Base-by-base conservation (phyloP, 2,888 invertebrate species). In the Macrosoma leucophasiata region DNA sequence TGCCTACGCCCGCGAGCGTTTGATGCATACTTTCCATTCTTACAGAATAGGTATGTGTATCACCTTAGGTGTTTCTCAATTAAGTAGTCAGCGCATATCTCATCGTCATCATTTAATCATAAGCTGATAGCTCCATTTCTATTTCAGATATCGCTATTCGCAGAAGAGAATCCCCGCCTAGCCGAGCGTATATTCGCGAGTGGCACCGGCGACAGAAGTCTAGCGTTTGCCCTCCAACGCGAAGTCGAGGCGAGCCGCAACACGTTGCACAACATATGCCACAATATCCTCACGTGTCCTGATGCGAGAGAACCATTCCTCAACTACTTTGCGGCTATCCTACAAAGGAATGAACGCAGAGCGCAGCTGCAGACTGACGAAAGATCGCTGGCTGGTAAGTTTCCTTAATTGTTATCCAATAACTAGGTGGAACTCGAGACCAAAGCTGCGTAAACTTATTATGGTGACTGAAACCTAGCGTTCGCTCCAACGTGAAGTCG, bases 351-450 rank as follows among this genome's bases (percentile, higher is more conserved):
- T 63, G 91, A 93, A 52, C 93, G 95, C 43, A 87, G 97, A 19
- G 90, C 95, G 2, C 97, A 97, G 68, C 86, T 98, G 51, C 96
- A 95, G 64, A 92, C 91, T 17, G 96, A 97, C 65, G 95, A 96
- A 58, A 87, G 92, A 36, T 87, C 92, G 1, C 85, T 97, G 1
- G 95, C 96, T 7, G 85, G 84, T 84, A 14, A 66, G 71, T 48
- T n/a, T 13, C 12, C 5, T 23, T 18, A 10, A 19, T 15, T n/a
- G 14, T 20, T 7, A 13, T 13, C 12, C 6, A 13, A 12, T 13
- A 13, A 12, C 17, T 4, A 17, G 17, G 17, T 17, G 17, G 17
- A 17, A 7, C 7, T 4, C 17, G n/a, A n/a, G n/a, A n/a, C n/a
- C n/a, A n/a, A n/a, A n/a, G n/a, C n/a, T n/a, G n/a, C n/a, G n/a